These are phyloP conservation scores for Platygyra sinensis DNA, from an alignment of 64 coral and sea anemone species.

Conservation along the genomic window DNA sequence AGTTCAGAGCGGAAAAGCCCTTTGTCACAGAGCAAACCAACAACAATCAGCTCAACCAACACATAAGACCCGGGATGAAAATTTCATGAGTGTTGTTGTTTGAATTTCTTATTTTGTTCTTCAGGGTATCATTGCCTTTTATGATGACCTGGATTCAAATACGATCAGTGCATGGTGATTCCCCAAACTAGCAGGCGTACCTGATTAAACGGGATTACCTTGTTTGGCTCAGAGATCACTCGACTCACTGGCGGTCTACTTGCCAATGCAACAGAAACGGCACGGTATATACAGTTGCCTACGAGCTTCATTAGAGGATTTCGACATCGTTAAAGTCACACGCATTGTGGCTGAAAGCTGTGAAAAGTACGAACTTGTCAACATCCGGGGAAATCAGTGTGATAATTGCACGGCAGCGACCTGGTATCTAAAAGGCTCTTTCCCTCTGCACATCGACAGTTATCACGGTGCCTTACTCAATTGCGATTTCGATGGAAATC, in stretches of 20 bases:
- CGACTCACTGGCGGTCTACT: conserved; percentile 43
- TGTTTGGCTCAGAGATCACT: background rate
- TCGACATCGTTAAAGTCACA: background rate
- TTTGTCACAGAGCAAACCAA: too few species aligned
- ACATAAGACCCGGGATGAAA: too few species aligned
- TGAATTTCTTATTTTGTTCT: too few species aligned
- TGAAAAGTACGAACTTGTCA: conserved; percentile 8
- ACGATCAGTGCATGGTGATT: background rate
- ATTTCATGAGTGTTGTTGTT: too few species aligned
- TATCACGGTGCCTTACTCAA: too few species aligned
- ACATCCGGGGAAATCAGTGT: conserved; percentile 46
- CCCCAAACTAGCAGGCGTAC: conserved; percentile 10
- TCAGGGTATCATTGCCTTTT: too few species aligned
- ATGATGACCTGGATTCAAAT: background rate
- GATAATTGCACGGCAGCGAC: background rate
- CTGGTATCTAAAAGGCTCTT: background rate
- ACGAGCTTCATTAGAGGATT: conserved; percentile 6
- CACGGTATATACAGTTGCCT: conserved; percentile 16
- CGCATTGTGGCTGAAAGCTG: background rate
- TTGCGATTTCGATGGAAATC: too few species aligned
- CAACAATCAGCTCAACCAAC: too few species aligned
- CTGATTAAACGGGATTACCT: too few species aligned
- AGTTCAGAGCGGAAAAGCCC: too few species aligned
- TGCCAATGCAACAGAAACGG: conserved; percentile 19
- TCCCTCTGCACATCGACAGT: too few species aligned